Conservation (phyloP, 2,113 vertebrate species). For the Myxocyprinus asiaticus region DNA sequence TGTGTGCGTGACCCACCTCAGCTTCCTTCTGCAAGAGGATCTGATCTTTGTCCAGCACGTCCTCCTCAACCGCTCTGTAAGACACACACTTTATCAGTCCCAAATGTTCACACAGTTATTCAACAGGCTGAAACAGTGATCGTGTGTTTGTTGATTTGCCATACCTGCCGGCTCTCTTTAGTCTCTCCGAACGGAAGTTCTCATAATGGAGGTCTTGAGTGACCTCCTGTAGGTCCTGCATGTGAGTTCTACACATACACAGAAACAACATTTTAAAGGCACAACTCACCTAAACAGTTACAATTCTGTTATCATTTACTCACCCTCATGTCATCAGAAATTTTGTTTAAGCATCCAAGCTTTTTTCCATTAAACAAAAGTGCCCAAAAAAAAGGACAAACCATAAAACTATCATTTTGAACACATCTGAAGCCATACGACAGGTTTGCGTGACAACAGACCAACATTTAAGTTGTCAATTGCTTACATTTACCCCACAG, state of each 20-base stretch:
- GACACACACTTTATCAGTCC: background rate
- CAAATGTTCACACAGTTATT: background rate
- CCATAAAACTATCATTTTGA: too few species aligned
- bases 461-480: too few species aligned
- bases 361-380: too few species aligned
- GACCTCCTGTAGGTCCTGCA: slow-evolving; percentile 90
- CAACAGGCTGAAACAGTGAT: background rate
- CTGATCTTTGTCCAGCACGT: slow-evolving; percentile 89
- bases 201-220: slow-evolving; percentile 89
- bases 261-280: slow-evolving; percentile 34
- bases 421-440: too few species aligned
- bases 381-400: too few species aligned
- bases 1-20: slow-evolving; percentile 74
- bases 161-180: slow-evolving; percentile 85
- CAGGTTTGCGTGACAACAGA: too few species aligned
- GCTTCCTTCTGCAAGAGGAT: slow-evolving; percentile 92
- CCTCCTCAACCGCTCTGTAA: slow-evolving; percentile 84
- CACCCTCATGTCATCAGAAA: too few species aligned
- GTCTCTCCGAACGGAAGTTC: slow-evolving; percentile 89
- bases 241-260: slow-evolving; percentile 76
- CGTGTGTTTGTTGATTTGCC: slow-evolving; percentile 30
- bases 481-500: too few species aligned
- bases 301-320: too few species aligned
- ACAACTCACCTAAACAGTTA: too few species aligned
- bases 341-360: too few species aligned